These are phyloP conservation scores for Alectoris magna DNA, from an alignment of 2,797 vertebrate species.

Conservation along the genomic window DNA sequence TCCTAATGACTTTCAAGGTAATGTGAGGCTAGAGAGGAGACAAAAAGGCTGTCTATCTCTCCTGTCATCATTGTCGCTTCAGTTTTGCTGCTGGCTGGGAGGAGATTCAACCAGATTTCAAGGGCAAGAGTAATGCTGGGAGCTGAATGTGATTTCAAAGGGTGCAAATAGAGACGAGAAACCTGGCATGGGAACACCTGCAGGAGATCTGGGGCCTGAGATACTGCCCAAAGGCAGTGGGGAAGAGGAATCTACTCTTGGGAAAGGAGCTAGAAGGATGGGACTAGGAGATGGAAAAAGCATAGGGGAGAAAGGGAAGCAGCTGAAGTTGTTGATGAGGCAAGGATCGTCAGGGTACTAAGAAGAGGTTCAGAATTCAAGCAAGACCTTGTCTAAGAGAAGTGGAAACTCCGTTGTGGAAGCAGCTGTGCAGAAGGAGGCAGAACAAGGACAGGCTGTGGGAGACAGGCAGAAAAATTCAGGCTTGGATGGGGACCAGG, in stretches of 20 bases:
- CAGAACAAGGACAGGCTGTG: conserved; percentile 12
- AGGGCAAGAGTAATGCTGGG: background rate
- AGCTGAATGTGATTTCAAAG: background rate
- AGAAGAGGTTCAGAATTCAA: background rate
- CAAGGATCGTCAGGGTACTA: background rate
- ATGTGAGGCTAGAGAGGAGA: background rate
- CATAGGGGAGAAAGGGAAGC: background rate
- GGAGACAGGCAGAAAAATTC: conserved; percentile 20
- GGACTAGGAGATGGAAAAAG: background rate
- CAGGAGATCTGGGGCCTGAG: background rate
- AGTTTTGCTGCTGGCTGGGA: background rate
- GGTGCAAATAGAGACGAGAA: background rate
- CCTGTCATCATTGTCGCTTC: background rate
- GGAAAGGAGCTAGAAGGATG: background rate
- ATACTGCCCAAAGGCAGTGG: background rate
- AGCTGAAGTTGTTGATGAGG: background rate
- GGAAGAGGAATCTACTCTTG: background rate
- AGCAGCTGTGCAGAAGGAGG: background rate
- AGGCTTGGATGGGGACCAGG: conserved; percentile 14
- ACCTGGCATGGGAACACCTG: background rate
- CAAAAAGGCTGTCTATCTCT: background rate
- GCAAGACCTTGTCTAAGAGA: background rate
- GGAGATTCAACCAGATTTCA: background rate
- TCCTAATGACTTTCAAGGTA: background rate
- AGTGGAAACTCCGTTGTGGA: background rate